A percentile compares a stretch with the other conserved stretches of the same genome.
Evolutionary conservation across 2,113 vertebrate genomes (phyloP).

Genomic region (Macroglossus sobrinus): DNA sequence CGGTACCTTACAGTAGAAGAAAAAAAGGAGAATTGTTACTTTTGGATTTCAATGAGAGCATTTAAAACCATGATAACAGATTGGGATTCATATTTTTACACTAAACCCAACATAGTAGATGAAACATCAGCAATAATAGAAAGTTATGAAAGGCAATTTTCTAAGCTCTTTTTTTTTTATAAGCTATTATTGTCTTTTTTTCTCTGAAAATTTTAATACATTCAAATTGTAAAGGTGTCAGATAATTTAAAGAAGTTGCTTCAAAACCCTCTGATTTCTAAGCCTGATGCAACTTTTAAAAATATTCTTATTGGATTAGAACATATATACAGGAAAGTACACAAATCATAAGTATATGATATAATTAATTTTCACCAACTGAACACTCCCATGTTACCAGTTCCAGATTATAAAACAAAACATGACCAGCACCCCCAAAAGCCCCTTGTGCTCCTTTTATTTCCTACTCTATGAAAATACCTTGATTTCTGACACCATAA

Average conservation of each 20-base stretch:
- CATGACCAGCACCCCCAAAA: neutral
- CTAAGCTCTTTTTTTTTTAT: constrained; percentile 58
- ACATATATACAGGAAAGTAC: neutral
- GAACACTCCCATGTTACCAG: neutral
- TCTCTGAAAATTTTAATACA: constrained; percentile 47
- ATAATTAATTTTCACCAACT: neutral
- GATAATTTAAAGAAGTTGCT: constrained; percentile 62
- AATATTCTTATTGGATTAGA: neutral
- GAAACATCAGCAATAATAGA: constrained; percentile 61
- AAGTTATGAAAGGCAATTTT: constrained; percentile 64
- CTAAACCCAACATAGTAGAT: constrained; percentile 48
- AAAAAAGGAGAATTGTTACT: constrained; percentile 55
- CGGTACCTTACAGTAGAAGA: constrained; percentile 48
- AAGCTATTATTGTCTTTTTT: constrained; percentile 61
- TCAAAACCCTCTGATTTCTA: constrained; percentile 29
- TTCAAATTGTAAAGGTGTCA: constrained; percentile 52
- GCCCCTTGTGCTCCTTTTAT: neutral
- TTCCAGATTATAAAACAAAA: neutral
- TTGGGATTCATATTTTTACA: constrained; percentile 62
- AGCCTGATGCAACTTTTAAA: neutral
- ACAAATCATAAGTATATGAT: neutral
- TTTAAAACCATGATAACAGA: constrained; percentile 70
- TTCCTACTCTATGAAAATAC: neutral
- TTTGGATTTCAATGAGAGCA: constrained; percentile 65
- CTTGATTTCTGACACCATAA: neutral